Percentiles rank a stretch among this genome's conserved stretches.
Conservation (phyloP, 2,797 vertebrate species). For the Scolopax bukidnonensis region DNA sequence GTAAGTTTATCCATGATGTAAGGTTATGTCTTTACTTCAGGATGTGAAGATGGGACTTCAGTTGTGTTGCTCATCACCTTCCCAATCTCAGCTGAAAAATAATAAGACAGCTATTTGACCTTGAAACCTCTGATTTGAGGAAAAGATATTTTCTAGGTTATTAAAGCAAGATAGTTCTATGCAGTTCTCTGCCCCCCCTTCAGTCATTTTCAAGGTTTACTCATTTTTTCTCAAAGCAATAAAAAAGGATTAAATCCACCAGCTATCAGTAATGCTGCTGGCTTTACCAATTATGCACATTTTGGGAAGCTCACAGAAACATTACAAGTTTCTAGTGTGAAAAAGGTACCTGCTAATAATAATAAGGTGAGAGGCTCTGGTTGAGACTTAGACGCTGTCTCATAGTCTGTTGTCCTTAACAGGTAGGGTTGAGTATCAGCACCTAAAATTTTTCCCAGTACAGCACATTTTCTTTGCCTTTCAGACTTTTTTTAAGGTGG, state of each 20-base stretch:
- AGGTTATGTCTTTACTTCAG: background rate
- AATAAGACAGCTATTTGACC: background rate
- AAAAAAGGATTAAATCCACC: background rate
- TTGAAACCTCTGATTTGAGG: background rate
- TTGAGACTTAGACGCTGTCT: background rate
- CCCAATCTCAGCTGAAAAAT: background rate
- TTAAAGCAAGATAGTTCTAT: background rate
- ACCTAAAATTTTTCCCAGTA: background rate
- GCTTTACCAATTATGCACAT: background rate
- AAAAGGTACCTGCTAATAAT: background rate
- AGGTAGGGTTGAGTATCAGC: background rate
- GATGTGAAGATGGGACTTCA: background rate
- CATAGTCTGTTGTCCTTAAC: background rate
- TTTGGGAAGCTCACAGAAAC: background rate
- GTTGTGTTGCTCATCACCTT: background rate
- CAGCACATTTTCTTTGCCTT: background rate
- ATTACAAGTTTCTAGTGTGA: background rate
- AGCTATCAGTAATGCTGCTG: background rate
- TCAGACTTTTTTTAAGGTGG: background rate
- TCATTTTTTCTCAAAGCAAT: background rate
- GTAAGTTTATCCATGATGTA: background rate
- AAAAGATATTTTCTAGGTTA: background rate
- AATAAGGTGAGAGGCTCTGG: background rate
- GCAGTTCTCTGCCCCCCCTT: background rate
- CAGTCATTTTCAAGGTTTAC: background rate